Base-by-base conservation (phyloP, 2,797 vertebrate species). In the Gadopsis bispinosus region DNA sequence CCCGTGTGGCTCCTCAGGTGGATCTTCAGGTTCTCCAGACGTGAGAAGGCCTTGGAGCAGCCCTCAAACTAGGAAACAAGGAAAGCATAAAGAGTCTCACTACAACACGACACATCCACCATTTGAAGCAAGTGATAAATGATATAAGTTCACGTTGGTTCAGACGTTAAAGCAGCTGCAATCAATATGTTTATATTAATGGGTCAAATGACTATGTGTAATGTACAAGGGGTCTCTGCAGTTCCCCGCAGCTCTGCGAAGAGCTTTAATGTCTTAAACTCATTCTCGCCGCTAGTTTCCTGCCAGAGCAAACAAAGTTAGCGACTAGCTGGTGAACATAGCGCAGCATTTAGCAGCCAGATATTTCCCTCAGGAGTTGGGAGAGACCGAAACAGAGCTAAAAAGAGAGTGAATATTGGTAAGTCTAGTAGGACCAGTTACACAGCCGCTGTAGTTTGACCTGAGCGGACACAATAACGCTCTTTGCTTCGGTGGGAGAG, bases 1-100 rank as follows among this genome's bases (percentile, higher is more conserved):
- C 94, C 93, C 0, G 93, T 95, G 87, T 95, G 94, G 81, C 94
- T 95, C 73, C 94, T 91, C 73, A 94, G 89, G 87, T 95, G 94
- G 80, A 95, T 95, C 90, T 95, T 95, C 73, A 95, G 88, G 84
- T 95, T 95, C 90, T 95, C 94, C 89, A 95, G 88, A 19, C 94
- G 94, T 9, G 94, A 95, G 64, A 95, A 95, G 0, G 94, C 94
- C 77, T 95, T 95, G 77, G 84, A 75, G 84, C 94, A 95, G 80
- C 94, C 94, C 73, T 95, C 94, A 47, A 95, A 95, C 94, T 95
- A 74, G 37, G 37, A 37, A 37, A 47, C 2, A 29, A 14, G 13
- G n/a, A 7, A 33, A 66, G 69, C 0, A 78, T 0, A 43, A 33
- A 62, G 1, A 55, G 47, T 47, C 4, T 70, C 3, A 79, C 8